A percentile compares a stretch with the other conserved stretches of the same genome.
These are phyloP conservation scores for Pogona vitticeps DNA, from an alignment of 2,113 vertebrate species.

Conservation along the genomic window DNA sequence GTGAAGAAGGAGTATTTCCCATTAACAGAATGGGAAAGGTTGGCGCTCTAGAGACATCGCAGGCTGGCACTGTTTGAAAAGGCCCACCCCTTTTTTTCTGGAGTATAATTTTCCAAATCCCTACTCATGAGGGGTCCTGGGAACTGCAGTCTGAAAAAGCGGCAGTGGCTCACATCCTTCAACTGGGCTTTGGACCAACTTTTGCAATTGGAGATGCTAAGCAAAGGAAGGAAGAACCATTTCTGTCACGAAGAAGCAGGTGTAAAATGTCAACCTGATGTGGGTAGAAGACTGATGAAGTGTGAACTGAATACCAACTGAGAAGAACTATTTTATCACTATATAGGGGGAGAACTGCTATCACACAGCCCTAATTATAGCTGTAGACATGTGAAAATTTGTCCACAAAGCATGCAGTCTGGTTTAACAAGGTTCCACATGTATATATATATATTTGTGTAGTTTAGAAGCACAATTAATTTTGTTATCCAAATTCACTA, in stretches of 20 bases:
- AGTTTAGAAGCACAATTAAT: not conserved
- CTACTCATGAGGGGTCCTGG: no score
- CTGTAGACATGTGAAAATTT: not conserved
- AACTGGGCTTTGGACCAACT: constrained; percentile 18
- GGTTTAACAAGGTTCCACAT: not conserved
- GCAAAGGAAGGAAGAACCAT: constrained; percentile 11
- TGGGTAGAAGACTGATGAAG: constrained; percentile 20
- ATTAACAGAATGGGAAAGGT: not conserved
- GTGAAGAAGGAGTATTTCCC: not conserved
- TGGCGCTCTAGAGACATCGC: not conserved
- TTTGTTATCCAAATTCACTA: not conserved
- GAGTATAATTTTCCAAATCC: no score
- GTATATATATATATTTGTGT: not conserved
- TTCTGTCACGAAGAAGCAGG: constrained; percentile 19
- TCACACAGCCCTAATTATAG: not conserved
- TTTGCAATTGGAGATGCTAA: constrained; percentile 22
- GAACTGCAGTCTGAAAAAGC: not conserved
- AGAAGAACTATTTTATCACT: not conserved
- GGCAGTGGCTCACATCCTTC: not conserved
- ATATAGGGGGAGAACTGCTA: not conserved
- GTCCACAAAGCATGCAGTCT: not conserved
- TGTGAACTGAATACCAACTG: not conserved
- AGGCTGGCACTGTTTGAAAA: no score
- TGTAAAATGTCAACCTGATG: constrained; percentile 14
- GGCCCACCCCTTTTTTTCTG: no score